These are phyloP conservation scores for Syngnathus typhle DNA, from an alignment of 2,113 vertebrate genomes.

Conservation along the genomic window DNA sequence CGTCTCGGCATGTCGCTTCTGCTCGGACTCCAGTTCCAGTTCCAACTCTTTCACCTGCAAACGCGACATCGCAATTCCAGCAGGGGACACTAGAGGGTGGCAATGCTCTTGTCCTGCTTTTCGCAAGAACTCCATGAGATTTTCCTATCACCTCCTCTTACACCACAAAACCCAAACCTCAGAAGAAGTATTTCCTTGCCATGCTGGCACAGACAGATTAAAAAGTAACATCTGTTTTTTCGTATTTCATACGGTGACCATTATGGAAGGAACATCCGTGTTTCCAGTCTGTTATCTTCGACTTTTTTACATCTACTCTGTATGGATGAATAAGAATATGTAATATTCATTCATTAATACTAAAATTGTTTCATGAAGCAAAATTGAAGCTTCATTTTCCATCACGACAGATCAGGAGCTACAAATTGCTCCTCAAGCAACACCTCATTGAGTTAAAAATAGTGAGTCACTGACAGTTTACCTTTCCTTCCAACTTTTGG, in stretches of 20 bases:
- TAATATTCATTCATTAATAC: no score
- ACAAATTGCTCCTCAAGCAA: no score
- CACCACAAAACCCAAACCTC: not conserved
- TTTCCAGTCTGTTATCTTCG: not conserved
- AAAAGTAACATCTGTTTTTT: not conserved
- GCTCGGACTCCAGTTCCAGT: constrained; percentile 72
- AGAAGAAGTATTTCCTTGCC: not conserved
- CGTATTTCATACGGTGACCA: not conserved
- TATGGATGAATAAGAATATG: no score
- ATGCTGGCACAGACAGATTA: not conserved
- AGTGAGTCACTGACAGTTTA: constrained; percentile 13
- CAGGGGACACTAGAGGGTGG: not conserved
- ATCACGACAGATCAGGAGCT: no score
- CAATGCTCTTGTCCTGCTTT: not conserved
- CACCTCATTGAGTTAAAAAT: not conserved
- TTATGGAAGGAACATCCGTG: not conserved
- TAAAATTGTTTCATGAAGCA: no score
- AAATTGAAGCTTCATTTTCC: no score
- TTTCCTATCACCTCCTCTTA: not conserved
- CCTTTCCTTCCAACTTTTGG: constrained; percentile 76
- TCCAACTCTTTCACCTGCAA: constrained; percentile 74
- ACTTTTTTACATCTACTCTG: no score
- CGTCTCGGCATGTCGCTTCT: constrained; percentile 70
- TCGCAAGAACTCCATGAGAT: not conserved
- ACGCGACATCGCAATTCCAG: not conserved